These are phyloP conservation scores for Melanotaenia nigrans DNA, from an alignment of 2,797 vertebrate species.

Conservation along the genomic window DNA sequence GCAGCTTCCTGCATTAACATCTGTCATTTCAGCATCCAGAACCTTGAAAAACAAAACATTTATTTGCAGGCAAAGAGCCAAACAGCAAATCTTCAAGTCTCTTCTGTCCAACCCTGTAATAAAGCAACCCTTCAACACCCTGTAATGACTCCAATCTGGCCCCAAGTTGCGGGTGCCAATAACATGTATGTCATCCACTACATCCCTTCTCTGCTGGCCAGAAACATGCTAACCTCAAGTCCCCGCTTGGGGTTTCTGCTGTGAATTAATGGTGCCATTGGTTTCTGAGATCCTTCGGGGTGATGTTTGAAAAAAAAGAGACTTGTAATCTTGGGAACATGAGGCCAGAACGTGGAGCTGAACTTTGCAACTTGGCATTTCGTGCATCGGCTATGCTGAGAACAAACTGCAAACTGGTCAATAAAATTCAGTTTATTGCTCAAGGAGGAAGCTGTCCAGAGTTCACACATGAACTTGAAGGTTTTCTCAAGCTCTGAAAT, in stretches of 20 bases:
- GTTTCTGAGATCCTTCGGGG: conserved; percentile 40
- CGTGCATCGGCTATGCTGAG: background rate
- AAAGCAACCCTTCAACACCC: conserved; percentile 76
- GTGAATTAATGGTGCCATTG: conserved; percentile 46
- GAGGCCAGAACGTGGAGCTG: conserved; percentile 17
- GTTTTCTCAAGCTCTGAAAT: conserved; percentile 22
- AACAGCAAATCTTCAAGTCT: conserved; percentile 68
- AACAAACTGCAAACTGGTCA: conserved; percentile 24
- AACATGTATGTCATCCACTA: conserved; percentile 66
- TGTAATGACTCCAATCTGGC: conserved; percentile 77
- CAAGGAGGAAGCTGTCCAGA: conserved; percentile 40
- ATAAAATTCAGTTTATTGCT: conserved; percentile 46
- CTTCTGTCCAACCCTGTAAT: conserved; percentile 68
- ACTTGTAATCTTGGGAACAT: conserved; percentile 11
- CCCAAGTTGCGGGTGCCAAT: conserved; percentile 68
- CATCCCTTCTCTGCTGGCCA: conserved; percentile 66
- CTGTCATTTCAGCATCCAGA: conserved; percentile 46
- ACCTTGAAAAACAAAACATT: conserved; percentile 33
- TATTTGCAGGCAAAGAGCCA: conserved; percentile 52
- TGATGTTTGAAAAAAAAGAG: conserved; percentile 21
- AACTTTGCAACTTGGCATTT: conserved; percentile 15
- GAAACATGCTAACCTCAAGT: conserved; percentile 66
- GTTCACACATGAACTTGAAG: conserved; percentile 30
- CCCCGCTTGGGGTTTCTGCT: conserved; percentile 43
- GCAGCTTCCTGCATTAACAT: conserved; percentile 48